Percentiles rank a stretch among this genome's conserved stretches.
phyloP scores from a whole-genome alignment of 2,113 vertebrate genomes.

The Thomomys bottae region DNA sequence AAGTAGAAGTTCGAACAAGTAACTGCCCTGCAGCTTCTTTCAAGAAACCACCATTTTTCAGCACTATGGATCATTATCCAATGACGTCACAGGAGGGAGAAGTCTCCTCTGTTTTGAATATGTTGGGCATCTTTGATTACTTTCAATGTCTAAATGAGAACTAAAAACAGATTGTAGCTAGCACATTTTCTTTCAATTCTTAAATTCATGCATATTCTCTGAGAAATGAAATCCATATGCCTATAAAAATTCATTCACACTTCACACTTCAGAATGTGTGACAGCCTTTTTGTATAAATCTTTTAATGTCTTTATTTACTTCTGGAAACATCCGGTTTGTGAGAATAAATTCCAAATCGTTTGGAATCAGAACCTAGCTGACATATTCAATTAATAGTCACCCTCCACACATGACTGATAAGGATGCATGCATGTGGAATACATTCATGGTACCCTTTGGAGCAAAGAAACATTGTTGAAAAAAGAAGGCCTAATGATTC shows the following conservation, averaged over 20 bases:
- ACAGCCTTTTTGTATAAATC: constrained; percentile 39
- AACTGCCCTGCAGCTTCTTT: not conserved
- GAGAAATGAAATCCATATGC: constrained; percentile 65
- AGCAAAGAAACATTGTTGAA: not conserved
- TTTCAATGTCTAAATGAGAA: constrained; percentile 60
- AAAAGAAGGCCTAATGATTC: not conserved
- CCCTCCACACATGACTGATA: constrained; percentile 24
- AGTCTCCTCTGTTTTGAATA: constrained; percentile 6
- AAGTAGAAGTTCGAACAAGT: constrained; percentile 51
- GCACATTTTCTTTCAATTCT: constrained; percentile 69
- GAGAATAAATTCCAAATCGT: constrained; percentile 59
- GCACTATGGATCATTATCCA: constrained; percentile 16
- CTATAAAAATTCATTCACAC: constrained; percentile 77
- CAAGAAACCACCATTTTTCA: not conserved
- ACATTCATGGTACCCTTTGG: not conserved
- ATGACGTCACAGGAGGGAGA: not conserved
- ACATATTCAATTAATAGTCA: constrained; percentile 38
- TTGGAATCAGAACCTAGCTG: constrained; percentile 59
- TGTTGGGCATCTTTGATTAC: constrained; percentile 48
- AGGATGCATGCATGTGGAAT: not conserved
- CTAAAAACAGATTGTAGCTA: constrained; percentile 64
- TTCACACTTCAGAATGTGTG: constrained; percentile 64
- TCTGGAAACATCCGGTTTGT: constrained; percentile 62
- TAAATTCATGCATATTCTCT: constrained; percentile 68
- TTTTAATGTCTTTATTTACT: constrained; percentile 72